These are phyloP conservation scores for Galeruca laticollis DNA, from an alignment of 2,888 invertebrate species.

Conservation along the genomic window DNA sequence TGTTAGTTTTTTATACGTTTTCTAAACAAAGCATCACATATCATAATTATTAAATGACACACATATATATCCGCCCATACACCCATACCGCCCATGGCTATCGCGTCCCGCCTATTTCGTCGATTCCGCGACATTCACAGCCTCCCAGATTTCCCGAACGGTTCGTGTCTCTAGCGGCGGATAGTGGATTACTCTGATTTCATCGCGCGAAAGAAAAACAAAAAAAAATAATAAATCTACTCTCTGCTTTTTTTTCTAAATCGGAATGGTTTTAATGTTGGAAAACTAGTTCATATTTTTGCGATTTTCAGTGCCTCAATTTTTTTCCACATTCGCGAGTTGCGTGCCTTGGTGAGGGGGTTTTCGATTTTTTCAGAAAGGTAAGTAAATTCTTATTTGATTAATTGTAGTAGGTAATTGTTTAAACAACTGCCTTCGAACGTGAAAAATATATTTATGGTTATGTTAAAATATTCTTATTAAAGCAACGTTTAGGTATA, in stretches of 20 bases:
- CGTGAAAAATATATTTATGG: no score
- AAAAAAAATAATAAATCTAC: neutral
- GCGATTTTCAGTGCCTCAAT: neutral
- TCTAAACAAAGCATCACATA: conserved; percentile 2
- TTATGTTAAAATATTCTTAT: no score
- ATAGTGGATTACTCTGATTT: conserved; percentile 30
- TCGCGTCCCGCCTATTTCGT: conserved; percentile 32
- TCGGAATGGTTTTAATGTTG: neutral
- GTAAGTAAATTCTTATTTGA: neutral
- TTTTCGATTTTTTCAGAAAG: neutral
- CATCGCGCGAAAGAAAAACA: conserved; percentile 14
- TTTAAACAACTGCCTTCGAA: no score
- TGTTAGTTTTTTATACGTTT: no score
- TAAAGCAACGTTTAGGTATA: no score
- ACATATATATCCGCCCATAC: conserved; percentile 1
- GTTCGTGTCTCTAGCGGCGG: conserved; percentile 25
- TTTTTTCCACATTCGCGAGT: neutral
- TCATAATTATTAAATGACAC: conserved; percentile 1
- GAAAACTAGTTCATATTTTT: neutral
- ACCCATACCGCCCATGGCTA: conserved; percentile 9
- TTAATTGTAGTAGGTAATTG: no score
- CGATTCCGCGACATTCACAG: conserved; percentile 14
- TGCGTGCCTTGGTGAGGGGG: neutral
- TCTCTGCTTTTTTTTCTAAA: neutral
- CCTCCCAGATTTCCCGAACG: conserved; percentile 28